These are phyloP conservation scores for Monopis laevigella DNA, from an alignment of 2,888 invertebrate genomes.

Conservation along the genomic window DNA sequence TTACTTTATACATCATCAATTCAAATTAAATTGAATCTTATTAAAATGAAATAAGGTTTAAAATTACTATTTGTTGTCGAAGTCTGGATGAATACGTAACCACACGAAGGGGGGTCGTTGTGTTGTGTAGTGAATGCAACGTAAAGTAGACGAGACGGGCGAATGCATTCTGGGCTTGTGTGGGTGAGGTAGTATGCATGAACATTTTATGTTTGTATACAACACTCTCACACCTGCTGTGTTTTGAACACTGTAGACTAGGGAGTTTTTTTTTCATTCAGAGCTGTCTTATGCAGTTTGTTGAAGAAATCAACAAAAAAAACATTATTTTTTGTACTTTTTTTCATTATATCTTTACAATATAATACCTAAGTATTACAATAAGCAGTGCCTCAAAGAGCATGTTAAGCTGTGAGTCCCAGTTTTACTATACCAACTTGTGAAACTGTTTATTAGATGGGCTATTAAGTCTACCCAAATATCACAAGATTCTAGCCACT, in stretches of 20 bases:
- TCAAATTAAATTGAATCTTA: background rate
- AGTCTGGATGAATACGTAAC: slow-evolving; percentile 6
- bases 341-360: too few relatives aligned
- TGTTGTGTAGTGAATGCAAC: background rate
- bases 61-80: background rate
- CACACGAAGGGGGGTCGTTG: slow-evolving; percentile 8
- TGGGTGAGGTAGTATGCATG: slow-evolving; percentile 4
- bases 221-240: slow-evolving; percentile 6
- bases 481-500: too few relatives aligned
- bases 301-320: too few relatives aligned
- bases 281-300: too few relatives aligned
- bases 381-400: too few relatives aligned
- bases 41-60: background rate
- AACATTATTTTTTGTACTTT: too few relatives aligned
- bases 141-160: background rate
- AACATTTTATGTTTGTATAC: slow-evolving; percentile 7
- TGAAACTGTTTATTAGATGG: too few relatives aligned
- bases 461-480: too few relatives aligned
- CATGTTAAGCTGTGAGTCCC: too few relatives aligned
- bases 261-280: background rate
- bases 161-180: slow-evolving; percentile 4
- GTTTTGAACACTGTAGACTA: too few relatives aligned
- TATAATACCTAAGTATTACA: too few relatives aligned
- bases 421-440: too few relatives aligned
- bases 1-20: background rate